Evolutionary conservation across 2,113 vertebrate genomes (phyloP).

Genomic region (human (Homo sapiens)): DNA sequence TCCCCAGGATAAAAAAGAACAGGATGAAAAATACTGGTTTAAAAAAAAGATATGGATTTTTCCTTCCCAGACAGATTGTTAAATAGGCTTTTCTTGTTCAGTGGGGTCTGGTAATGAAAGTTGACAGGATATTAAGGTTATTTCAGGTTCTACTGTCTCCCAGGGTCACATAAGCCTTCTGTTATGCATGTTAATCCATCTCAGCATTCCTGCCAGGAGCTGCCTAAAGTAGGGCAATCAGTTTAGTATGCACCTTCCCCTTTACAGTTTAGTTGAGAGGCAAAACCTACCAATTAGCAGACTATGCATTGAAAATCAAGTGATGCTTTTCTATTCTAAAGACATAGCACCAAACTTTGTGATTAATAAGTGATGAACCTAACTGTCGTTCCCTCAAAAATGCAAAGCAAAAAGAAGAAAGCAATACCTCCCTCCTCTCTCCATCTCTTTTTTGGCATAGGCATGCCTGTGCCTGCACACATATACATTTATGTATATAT

Average conservation of each 20-base stretch:
- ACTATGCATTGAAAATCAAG: slow-evolving; percentile 75
- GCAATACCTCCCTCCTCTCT: not conserved
- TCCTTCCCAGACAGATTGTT: slow-evolving; percentile 80
- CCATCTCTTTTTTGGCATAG: not conserved
- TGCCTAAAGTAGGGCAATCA: slow-evolving; percentile 87
- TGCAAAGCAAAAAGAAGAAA: slow-evolving; percentile 20
- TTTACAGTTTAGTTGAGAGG: slow-evolving; percentile 79
- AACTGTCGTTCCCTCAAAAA: slow-evolving; percentile 35
- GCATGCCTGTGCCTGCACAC: too few relatives aligned
- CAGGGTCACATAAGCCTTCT: slow-evolving; percentile 87
- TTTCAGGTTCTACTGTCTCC: slow-evolving; percentile 90
- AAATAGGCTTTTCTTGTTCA: slow-evolving; percentile 88
- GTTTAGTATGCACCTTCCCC: slow-evolving; percentile 82
- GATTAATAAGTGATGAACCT: slow-evolving; percentile 68
- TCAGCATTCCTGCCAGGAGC: slow-evolving; percentile 83
- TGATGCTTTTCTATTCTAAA: slow-evolving; percentile 70
- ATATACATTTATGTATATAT: not conserved
- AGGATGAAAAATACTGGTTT: slow-evolving; percentile 57
- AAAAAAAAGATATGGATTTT: slow-evolving; percentile 76
- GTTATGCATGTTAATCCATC: slow-evolving; percentile 88
- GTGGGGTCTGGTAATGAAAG: slow-evolving; percentile 89
- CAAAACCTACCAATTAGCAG: slow-evolving; percentile 82
- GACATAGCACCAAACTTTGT: not conserved
- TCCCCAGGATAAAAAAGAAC: slow-evolving; percentile 53
- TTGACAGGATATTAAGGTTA: slow-evolving; percentile 90